phyloP scores from a whole-genome alignment of 2,113 vertebrate genomes.

The Daboia siamensis region DNA sequence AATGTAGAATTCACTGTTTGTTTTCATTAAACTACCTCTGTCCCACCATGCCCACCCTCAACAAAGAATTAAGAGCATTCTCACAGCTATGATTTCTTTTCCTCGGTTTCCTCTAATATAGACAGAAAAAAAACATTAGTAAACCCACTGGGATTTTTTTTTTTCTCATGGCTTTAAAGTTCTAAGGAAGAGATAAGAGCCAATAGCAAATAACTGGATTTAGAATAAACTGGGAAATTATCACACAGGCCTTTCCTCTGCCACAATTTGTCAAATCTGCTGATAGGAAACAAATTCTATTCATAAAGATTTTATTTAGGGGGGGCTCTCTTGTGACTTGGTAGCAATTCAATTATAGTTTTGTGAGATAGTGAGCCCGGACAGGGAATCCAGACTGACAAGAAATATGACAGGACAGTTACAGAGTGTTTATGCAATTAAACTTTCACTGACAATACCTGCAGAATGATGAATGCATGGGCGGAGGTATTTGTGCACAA shows the following conservation, averaged over 20 bases:
- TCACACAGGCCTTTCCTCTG: conserved; percentile 81
- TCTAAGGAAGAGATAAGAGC: conserved; percentile 77
- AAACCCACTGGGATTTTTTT: conserved; percentile 55
- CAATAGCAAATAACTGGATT: conserved; percentile 82
- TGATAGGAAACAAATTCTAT: conserved; percentile 97
- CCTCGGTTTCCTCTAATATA: conserved; percentile 45
- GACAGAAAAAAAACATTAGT: conserved; percentile 48
- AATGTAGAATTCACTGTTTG: conserved; percentile 24
- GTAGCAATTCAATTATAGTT: conserved; percentile 98
- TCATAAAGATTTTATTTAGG: conserved; percentile 85
- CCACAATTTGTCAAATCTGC: conserved; percentile 94
- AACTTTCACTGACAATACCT: conserved; percentile 96
- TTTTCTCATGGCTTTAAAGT: conserved; percentile 68
- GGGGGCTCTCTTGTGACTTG: conserved; percentile 80
- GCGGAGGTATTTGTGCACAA: conserved; percentile 80
- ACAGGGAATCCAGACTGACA: conserved; percentile 91
- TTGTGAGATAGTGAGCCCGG: conserved; percentile 91
- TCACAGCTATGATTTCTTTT: background rate
- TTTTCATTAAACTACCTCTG: conserved; percentile 27
- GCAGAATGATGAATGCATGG: conserved; percentile 90
- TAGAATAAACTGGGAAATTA: conserved; percentile 90
- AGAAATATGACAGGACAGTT: conserved; percentile 98
- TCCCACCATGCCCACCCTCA: background rate
- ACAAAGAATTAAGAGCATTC: background rate
- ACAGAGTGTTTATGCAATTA: conserved; percentile 99